A percentile compares a stretch with the other conserved stretches of the same genome.
Conservation (phyloP, 2,113 vertebrate species). For the Daubentonia madagascariensis region DNA sequence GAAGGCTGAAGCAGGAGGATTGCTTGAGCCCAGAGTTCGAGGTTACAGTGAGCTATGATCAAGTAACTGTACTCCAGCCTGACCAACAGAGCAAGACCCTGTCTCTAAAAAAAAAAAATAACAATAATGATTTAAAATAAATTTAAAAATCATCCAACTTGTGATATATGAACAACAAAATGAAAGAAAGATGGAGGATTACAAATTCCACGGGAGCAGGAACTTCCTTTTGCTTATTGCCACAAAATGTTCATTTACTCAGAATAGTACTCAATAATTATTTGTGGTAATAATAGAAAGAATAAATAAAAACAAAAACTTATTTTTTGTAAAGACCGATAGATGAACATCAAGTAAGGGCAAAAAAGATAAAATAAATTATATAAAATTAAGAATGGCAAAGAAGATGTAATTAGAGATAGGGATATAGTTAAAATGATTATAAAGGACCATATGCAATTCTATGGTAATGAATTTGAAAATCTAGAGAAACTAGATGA, state of each 20-base stretch:
- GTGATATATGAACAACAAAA: background rate
- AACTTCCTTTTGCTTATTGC: background rate
- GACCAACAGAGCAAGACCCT: too few species aligned
- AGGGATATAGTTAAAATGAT: background rate
- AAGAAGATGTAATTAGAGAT: background rate
- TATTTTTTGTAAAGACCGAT: background rate
- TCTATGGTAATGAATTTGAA: slow-evolving; percentile 8
- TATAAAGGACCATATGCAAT: background rate
- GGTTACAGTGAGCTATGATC: too few species aligned
- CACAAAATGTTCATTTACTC: background rate
- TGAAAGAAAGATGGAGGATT: background rate
- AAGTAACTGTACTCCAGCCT: too few species aligned
- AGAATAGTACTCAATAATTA: background rate
- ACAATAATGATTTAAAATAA: background rate
- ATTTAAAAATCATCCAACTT: background rate
- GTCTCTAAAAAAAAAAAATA: too few species aligned
- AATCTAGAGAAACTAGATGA: background rate
- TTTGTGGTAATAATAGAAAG: background rate
- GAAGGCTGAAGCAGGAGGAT: too few species aligned
- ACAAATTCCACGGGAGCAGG: background rate
- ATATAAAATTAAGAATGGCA: background rate
- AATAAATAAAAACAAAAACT: slow-evolving; percentile 31
- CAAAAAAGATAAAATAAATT: slow-evolving; percentile 5
- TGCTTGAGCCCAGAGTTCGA: too few species aligned
- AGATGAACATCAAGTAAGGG: background rate